Evolutionary conservation across 2,113 vertebrate species (phyloP).

Genomic region (Sprattus sprattus): DNA sequence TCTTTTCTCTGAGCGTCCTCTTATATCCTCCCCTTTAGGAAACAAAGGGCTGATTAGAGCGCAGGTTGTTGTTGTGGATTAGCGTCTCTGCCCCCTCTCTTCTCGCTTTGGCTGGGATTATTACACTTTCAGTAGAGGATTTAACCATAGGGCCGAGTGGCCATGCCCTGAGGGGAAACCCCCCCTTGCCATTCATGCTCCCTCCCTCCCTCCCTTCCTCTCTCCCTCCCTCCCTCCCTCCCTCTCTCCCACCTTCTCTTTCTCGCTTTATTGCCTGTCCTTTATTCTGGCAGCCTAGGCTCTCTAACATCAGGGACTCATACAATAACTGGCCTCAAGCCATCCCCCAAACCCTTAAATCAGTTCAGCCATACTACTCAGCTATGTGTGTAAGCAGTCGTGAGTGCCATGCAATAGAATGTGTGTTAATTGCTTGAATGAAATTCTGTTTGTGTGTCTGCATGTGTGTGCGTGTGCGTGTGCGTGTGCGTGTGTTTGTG

Average conservation of each 20-base stretch:
- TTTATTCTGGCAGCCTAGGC: slow-evolving; percentile 80
- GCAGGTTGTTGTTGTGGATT: slow-evolving; percentile 74
- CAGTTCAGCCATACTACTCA: slow-evolving; percentile 59
- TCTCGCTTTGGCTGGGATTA: slow-evolving; percentile 75
- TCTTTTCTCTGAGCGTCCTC: slow-evolving; percentile 54
- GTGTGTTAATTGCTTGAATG: not conserved
- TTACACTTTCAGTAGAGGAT: slow-evolving; percentile 82
- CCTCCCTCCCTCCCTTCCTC: slow-evolving; percentile 61
- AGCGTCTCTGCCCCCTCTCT: slow-evolving; percentile 58
- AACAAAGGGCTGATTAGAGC: slow-evolving; percentile 65
- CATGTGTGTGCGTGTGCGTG: not conserved
- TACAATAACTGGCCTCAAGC: slow-evolving; percentile 79
- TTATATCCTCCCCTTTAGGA: slow-evolving; percentile 69
- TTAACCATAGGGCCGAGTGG: slow-evolving; percentile 81
- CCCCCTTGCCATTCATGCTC: slow-evolving; percentile 68
- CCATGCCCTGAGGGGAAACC: slow-evolving; percentile 79
- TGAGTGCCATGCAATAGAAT: not conserved
- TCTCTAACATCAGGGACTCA: slow-evolving; percentile 78
- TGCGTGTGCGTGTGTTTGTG: not conserved
- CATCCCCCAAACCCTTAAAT: slow-evolving; percentile 76
- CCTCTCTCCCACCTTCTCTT: slow-evolving; percentile 51
- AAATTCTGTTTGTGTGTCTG: not conserved
- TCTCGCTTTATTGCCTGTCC: slow-evolving; percentile 76
- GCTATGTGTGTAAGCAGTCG: not conserved
- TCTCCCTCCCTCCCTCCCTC: slow-evolving; percentile 62